Evolutionary conservation across 2,113 vertebrate genomes (phyloP).

Genomic region (Lynx canadensis): DNA sequence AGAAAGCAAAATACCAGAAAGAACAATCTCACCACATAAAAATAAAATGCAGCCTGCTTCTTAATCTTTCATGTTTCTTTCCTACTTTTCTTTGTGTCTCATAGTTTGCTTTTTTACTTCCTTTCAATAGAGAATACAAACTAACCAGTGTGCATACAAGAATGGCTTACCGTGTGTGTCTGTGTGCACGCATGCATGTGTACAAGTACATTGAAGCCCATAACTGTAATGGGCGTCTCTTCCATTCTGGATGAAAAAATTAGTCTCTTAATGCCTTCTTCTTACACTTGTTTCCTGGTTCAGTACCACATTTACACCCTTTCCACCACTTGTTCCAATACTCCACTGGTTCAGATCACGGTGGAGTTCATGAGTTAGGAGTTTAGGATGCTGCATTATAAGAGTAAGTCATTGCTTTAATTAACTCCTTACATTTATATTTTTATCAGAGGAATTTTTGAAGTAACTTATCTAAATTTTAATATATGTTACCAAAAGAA

Average conservation of each 20-base stretch:
- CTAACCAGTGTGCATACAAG: not conserved
- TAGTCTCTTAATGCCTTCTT: not conserved
- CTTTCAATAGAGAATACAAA: not conserved
- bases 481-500: not conserved
- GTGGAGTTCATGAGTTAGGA: not conserved
- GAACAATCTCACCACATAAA: conserved; percentile 46
- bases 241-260: not conserved
- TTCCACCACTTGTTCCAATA: not conserved
- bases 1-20: conserved; percentile 71
- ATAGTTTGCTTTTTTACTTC: not conserved
- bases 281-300: not conserved
- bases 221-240: too few species aligned
- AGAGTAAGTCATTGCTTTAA: not conserved
- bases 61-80: not conserved
- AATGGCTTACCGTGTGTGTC: not conserved
- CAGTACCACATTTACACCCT: not conserved
- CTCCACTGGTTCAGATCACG: not conserved
- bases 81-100: not conserved
- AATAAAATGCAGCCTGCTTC: not conserved
- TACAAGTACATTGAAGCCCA: not conserved
- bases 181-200: not conserved
- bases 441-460: not conserved
- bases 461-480: not conserved
- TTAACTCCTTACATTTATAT: not conserved
- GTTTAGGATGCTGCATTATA: not conserved